Conservation (phyloP, 2,113 vertebrate genomes). For the Ardeotis arabs region DNA sequence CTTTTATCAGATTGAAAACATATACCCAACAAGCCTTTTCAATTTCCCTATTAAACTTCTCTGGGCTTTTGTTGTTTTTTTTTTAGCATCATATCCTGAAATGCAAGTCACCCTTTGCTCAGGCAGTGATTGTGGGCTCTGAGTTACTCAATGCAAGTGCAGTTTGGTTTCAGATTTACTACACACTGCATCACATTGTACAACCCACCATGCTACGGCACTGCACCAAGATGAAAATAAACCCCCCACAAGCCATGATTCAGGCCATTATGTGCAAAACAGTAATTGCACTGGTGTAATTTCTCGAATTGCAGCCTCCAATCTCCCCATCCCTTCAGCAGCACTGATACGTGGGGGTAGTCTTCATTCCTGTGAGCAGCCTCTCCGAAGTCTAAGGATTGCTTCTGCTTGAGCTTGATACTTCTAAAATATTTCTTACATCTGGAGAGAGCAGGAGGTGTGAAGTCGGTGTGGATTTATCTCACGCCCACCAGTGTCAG, state of each 20-base stretch:
- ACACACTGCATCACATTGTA: not conserved
- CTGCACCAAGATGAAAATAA: not conserved
- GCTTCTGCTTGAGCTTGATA: not conserved
- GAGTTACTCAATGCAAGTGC: conserved; percentile 2
- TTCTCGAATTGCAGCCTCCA: not conserved
- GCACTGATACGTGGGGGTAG: fast-evolving
- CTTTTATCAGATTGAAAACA: not conserved
- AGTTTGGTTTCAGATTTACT: conserved; percentile 27
- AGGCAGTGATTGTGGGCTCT: not conserved
- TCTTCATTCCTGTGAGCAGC: not conserved
- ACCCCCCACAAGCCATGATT: not conserved
- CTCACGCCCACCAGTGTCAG: not conserved
- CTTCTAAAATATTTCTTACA: not conserved
- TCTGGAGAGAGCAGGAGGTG: not conserved
- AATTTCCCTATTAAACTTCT: not conserved
- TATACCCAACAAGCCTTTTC: not conserved
- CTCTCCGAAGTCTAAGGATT: not conserved
- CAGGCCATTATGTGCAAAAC: conserved; percentile 27
- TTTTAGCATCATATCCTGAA: not conserved
- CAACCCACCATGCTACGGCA: not conserved
- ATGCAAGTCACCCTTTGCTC: not conserved
- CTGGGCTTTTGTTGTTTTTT: not conserved
- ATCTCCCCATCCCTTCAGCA: not conserved
- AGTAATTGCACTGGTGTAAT: not conserved
- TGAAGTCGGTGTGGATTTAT: not conserved